Conservation (phyloP, 2,888 invertebrate species). For the Andrena fulva region DNA sequence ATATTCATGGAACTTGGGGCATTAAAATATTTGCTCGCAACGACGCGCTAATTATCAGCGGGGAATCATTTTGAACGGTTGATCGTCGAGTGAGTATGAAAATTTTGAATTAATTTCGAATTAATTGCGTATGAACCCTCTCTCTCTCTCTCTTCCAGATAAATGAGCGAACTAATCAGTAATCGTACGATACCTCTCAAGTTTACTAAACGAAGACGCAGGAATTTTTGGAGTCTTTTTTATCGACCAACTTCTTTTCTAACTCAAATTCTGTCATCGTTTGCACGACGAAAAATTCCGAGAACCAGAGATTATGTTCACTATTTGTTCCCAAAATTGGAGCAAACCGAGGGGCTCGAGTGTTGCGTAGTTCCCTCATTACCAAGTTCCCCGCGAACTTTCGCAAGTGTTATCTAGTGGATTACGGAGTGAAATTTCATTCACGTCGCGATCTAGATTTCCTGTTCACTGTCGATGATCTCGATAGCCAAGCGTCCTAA, state of each 20-base stretch:
- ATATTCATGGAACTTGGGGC: conserved; percentile 40
- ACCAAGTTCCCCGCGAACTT: conserved; percentile 13
- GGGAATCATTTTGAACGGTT: background rate
- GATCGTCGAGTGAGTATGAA: background rate
- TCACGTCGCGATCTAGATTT: background rate
- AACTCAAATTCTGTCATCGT: too few species aligned
- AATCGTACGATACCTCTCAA: background rate
- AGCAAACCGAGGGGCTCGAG: background rate
- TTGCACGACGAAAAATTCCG: too few species aligned
- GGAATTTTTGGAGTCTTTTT: too few species aligned
- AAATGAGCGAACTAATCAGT: background rate
- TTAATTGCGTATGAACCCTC: background rate
- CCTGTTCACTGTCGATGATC: conserved; percentile 2
- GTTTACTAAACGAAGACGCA: background rate
- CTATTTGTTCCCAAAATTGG: too few species aligned
- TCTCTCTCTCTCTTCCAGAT: too few species aligned
- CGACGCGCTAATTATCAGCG: conserved; percentile 17
- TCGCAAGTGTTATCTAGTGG: conserved; percentile 6
- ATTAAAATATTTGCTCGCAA: conserved; percentile 32
- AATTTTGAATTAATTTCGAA: conserved; percentile 23
- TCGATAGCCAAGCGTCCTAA: too few species aligned
- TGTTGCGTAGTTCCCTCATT: conserved; percentile 7
- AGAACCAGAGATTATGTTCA: too few species aligned
- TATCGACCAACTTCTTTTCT: too few species aligned
- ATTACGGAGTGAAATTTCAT: conserved; percentile 11